These are phyloP conservation scores for Sussaba pulchella DNA, from an alignment of 2,888 invertebrate species.

Conservation along the genomic window DNA sequence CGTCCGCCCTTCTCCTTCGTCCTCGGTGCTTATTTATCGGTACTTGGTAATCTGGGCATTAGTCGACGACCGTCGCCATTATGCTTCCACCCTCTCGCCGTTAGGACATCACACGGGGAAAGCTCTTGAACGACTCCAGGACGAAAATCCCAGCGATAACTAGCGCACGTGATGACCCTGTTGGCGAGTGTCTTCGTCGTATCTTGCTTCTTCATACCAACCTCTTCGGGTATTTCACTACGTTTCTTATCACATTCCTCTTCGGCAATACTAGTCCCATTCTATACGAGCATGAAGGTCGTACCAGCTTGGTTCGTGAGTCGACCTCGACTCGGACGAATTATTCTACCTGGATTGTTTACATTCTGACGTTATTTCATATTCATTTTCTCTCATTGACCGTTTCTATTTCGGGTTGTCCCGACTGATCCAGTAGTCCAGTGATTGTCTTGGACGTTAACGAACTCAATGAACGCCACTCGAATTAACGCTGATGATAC, in stretches of 20 bases:
- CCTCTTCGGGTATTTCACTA: not conserved
- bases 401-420: not conserved
- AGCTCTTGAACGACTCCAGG: slow-evolving; percentile 43
- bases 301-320: not conserved
- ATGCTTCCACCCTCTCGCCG: slow-evolving; percentile 33
- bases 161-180: slow-evolving; percentile 65
- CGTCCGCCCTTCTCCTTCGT: slow-evolving; percentile 41
- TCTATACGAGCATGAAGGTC: not conserved
- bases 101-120: slow-evolving; percentile 31
- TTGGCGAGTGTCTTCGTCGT: slow-evolving; percentile 45
- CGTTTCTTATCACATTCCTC: not conserved
- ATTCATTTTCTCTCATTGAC: no score
- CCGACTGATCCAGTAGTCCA: not conserved
- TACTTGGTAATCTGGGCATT: slow-evolving; percentile 67
- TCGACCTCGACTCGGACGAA: not conserved
- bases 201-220: slow-evolving; percentile 48
- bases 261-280: slow-evolving; percentile 12
- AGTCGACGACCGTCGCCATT: slow-evolving; percentile 36
- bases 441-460: no score
- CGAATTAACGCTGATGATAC: no score
- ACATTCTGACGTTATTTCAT: no score
- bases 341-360: no score
- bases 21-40: slow-evolving; percentile 61
- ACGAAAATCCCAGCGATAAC: slow-evolving; percentile 66
- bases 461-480: no score